These are phyloP conservation scores for Garrulus glandarius DNA, from an alignment of 2,797 vertebrate genomes.

Conservation along the genomic window DNA sequence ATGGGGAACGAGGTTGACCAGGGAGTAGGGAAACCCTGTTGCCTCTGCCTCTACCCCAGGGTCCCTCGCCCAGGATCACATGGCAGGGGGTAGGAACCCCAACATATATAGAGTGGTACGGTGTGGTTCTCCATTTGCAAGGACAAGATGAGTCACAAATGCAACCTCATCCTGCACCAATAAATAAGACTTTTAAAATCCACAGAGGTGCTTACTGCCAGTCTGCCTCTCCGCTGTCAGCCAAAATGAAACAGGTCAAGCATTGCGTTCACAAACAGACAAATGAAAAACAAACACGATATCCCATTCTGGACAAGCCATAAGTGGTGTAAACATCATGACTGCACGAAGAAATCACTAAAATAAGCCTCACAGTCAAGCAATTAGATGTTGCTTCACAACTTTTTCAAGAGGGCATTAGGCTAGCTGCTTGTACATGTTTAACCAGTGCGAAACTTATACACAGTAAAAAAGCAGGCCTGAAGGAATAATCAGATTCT, in stretches of 20 bases:
- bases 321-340: neutral
- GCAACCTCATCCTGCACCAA: neutral
- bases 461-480: neutral
- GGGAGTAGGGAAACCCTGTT: too few relatives aligned
- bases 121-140: neutral
- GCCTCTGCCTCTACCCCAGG: too few relatives aligned
- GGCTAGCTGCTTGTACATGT: rapidly evolving
- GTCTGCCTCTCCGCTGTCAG: neutral
- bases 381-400: neutral
- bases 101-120: too few relatives aligned
- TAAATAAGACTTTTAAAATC: neutral
- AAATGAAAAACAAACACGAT: neutral
- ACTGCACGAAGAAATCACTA: neutral
- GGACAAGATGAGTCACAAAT: neutral
- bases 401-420: neutral
- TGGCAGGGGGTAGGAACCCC: too few relatives aligned
- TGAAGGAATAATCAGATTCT: neutral
- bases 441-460: neutral
- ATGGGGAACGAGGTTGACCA: too few relatives aligned
- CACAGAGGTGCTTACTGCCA: neutral
- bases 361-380: neutral
- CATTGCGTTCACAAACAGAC: neutral
- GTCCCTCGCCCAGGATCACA: too few relatives aligned
- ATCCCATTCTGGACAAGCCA: neutral
- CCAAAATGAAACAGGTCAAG: neutral